Evolutionary conservation across 1,140 invertebrate genomes (phyloP).

Genomic region (Dendrolimus punctatus): DNA sequence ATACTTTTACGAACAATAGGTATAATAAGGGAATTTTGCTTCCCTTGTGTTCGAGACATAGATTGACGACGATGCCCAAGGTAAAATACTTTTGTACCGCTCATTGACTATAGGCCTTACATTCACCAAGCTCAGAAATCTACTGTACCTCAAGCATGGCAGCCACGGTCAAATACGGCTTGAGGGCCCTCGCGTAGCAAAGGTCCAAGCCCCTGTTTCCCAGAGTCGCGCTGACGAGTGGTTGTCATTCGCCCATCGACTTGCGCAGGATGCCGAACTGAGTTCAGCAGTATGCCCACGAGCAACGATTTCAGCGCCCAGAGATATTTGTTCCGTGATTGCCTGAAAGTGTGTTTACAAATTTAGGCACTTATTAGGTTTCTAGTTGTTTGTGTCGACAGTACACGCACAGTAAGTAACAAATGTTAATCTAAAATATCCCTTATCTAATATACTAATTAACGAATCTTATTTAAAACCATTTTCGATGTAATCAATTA

Average conservation of each 20-base stretch:
- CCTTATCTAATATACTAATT: too few species aligned
- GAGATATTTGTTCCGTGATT: constrained; percentile 39
- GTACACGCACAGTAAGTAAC: too few species aligned
- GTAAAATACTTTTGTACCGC: too few species aligned
- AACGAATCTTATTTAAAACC: too few species aligned
- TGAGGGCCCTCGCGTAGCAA: constrained; percentile 46
- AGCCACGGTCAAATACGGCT: constrained; percentile 49
- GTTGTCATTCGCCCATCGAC: constrained; percentile 36
- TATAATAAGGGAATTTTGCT: too few species aligned
- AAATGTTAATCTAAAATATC: too few species aligned
- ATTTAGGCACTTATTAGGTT: too few species aligned
- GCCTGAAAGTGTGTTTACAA: constrained; percentile 21
- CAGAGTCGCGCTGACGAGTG: constrained; percentile 51
- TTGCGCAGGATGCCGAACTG: constrained; percentile 48
- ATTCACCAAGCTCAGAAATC: neutral
- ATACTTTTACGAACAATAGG: too few species aligned
- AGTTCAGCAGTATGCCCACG: constrained; percentile 40
- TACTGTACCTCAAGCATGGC: constrained; percentile 54
- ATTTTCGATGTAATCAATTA: too few species aligned
- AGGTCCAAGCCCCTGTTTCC: constrained; percentile 56
- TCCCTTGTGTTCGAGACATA: too few species aligned
- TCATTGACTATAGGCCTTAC: neutral
- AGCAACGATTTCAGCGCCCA: constrained; percentile 54
- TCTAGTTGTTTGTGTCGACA: too few species aligned
- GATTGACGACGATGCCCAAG: too few species aligned